Percentiles rank a stretch among this genome's conserved stretches.
These are phyloP conservation scores for Aspidiotus rigidus DNA, from an alignment of 2,888 invertebrate species.

Conservation along the genomic window DNA sequence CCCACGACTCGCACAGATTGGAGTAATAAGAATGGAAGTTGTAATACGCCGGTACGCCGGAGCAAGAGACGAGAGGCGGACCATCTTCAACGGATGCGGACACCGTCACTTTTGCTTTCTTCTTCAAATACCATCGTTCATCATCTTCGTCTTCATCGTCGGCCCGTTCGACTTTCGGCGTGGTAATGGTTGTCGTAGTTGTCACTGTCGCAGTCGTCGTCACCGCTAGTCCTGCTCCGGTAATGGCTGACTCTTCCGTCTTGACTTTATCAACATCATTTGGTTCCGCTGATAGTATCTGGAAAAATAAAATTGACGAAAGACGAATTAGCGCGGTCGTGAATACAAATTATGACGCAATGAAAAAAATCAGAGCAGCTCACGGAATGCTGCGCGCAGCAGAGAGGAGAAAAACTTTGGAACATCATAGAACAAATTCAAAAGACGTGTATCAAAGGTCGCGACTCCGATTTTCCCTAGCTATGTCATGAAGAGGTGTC, in stretches of 20 bases:
- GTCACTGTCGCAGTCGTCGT: conserved; percentile 10
- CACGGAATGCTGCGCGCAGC: no score
- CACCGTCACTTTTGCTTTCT: conserved; percentile 34
- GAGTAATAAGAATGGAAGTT: conserved; percentile 24
- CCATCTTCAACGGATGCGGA: conserved; percentile 22
- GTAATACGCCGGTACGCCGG: conserved; percentile 27
- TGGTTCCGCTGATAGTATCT: conserved; percentile 11
- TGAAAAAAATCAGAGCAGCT: no score
- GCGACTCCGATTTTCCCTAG: no score
- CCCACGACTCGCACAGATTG: conserved; percentile 38
- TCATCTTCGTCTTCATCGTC: conserved; percentile 23
- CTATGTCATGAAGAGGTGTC: no score
- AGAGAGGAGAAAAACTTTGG: no score
- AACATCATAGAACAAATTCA: no score
- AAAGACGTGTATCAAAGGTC: no score
- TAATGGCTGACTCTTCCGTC: conserved; percentile 13
- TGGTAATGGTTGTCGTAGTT: conserved; percentile 12
- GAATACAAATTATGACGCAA: no score
- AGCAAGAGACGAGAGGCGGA: conserved; percentile 16
- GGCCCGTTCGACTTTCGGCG: conserved; percentile 31
- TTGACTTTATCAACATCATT: neutral
- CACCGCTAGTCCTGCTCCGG: conserved; percentile 1
- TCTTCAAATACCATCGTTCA: conserved; percentile 30
- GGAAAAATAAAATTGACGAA: neutral
- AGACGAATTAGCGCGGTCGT: no score